Percentiles rank a stretch among this genome's conserved stretches.
These are phyloP conservation scores for Pantherophis guttatus DNA, from an alignment of 2,113 vertebrate genomes.

Conservation along the genomic window DNA sequence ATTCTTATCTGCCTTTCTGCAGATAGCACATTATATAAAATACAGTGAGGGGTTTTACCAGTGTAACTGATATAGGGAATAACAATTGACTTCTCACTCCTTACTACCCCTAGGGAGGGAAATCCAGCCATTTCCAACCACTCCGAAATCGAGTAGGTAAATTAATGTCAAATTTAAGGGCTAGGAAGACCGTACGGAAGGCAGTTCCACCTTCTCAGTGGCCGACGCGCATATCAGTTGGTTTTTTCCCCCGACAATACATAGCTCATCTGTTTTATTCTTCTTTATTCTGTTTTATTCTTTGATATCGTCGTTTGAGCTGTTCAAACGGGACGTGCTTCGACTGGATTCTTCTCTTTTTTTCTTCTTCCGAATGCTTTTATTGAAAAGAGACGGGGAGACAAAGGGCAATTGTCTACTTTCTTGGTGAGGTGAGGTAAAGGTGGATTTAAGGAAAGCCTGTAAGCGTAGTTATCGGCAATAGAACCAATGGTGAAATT, in stretches of 20 bases:
- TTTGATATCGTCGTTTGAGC: background rate
- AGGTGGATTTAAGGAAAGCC: background rate
- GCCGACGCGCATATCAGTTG: conserved; percentile 40
- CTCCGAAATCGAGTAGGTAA: conserved; percentile 82
- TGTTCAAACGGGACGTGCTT: background rate
- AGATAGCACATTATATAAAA: conserved; percentile 91
- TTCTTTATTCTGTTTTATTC: background rate
- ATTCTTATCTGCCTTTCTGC: conserved; percentile 96
- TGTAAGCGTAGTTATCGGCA: background rate
- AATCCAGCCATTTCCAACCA: conserved; percentile 69
- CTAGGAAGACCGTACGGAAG: conserved; percentile 68
- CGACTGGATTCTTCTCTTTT: background rate
- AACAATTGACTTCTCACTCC: conserved; percentile 79
- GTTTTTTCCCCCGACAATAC: conserved; percentile 29
- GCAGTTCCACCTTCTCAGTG: conserved; percentile 45
- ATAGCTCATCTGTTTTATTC: background rate
- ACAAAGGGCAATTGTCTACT: background rate
- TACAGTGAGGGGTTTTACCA: conserved; percentile 78
- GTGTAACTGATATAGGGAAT: conserved; percentile 85
- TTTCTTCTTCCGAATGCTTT: background rate
- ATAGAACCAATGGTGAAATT: too few relatives aligned
- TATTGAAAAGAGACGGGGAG: background rate
- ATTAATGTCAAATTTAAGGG: conserved; percentile 74
- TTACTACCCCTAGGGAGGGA: conserved; percentile 65
- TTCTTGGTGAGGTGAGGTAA: background rate